Conservation (phyloP, 2,888 invertebrate species). For the Temnothorax unifasciatus region DNA sequence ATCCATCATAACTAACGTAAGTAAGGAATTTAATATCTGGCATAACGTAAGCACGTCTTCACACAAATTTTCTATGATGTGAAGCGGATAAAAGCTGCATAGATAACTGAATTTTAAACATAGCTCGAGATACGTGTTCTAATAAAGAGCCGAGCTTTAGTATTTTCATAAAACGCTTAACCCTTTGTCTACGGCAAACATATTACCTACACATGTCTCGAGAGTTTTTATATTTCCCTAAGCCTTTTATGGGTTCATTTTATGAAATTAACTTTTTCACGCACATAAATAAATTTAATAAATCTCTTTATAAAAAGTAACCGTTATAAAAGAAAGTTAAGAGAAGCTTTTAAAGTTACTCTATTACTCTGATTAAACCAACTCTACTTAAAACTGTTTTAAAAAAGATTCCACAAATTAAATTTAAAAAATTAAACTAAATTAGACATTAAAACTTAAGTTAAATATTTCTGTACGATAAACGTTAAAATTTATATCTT, state of each 20-base stretch:
- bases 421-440: constrained; percentile 11
- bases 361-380: background rate
- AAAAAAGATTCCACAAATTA: background rate
- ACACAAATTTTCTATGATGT: constrained; percentile 29
- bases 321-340: constrained; percentile 20
- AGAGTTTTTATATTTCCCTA: constrained; percentile 4
- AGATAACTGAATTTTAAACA: constrained; percentile 39
- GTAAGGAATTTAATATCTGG: constrained; percentile 38
- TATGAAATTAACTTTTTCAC: constrained; percentile 11
- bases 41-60: constrained; percentile 28
- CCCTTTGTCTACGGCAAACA: constrained; percentile 12
- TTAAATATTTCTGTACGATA: background rate
- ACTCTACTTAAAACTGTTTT: background rate
- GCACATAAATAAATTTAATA: constrained; percentile 29
- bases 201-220: constrained; percentile 13
- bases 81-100: constrained; percentile 23
- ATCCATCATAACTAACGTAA: constrained; percentile 6
- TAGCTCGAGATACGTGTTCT: background rate
- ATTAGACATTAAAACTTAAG: background rate
- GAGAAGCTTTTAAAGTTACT: constrained; percentile 9
- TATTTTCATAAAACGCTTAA: constrained; percentile 33
- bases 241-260: background rate
- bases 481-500: background rate
- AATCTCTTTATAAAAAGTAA: constrained; percentile 5
- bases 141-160: constrained; percentile 21